Base-by-base conservation (phyloP, 2,888 invertebrate genomes). In the Thelaira solivaga region DNA sequence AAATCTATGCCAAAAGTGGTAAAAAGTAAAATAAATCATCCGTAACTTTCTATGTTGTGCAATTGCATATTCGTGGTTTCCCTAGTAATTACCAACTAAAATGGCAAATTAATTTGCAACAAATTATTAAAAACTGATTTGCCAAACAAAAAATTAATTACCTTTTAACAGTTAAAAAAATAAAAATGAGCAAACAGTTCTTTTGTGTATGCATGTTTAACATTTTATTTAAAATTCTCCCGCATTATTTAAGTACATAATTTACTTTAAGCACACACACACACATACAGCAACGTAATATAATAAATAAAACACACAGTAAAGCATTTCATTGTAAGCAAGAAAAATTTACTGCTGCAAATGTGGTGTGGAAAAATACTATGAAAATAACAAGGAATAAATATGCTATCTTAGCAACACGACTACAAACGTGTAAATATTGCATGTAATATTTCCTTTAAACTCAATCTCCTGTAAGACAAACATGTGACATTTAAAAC, bases 241-340 rank as follows among this genome's bases (percentile, higher is more conserved):
- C 75, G 77, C 72, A 75, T 75, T 53, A n/a, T n/a, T n/a, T n/a
- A n/a, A n/a, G n/a, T 67, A 72, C 73, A 39, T 57, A 64, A 59
- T 68, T 36, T 41, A 78, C 31, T 67, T 39, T 11, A 34, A 34
- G 26, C 5, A 36, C 4, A 64, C 11, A 34, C 16, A 73, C 47
- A 45, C 41, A 51, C 71, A 72, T 43, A 47, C 24, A 2, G 43
- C 39, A 39, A 64, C 26, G 22, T 22, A 24, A 45, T 29, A 55
- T 34, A 34, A 67, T 2, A 39, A 20, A 49, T 18, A 49, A 6
- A 10, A 22, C 16, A 13, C 31, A 5, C 26, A 24, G 13, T n/a
- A 34, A 45, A 3, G n/a, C 13, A 31, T 31, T 2, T 2, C 6
- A 31, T 8, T 2, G 4, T 39, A 39, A 39, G 7, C 34, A 36